Percentiles rank a stretch among this genome's conserved stretches.
phyloP scores from a whole-genome alignment of 2,797 vertebrate species.

The Morus bassanus region DNA sequence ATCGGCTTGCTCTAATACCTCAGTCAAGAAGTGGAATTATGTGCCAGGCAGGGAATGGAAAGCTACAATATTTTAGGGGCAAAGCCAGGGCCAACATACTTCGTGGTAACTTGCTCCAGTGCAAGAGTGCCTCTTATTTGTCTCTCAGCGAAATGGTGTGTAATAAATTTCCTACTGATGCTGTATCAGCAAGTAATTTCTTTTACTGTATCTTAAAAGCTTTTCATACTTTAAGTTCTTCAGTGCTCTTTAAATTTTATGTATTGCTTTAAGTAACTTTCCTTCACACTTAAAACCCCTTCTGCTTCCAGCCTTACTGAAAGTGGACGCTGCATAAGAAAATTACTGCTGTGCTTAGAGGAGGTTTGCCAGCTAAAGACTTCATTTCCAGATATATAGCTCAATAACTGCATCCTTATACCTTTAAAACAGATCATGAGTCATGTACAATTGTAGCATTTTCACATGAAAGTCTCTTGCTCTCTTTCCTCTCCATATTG shows the following conservation, averaged over 20 bases:
- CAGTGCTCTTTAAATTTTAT: slow-evolving; percentile 34
- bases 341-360: slow-evolving; percentile 15
- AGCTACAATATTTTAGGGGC: neutral
- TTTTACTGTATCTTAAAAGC: slow-evolving; percentile 49
- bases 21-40: slow-evolving; percentile 15
- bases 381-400: neutral
- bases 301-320: neutral
- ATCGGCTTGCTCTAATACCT: neutral
- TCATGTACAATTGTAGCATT: neutral
- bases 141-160: neutral
- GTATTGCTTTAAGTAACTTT: slow-evolving; percentile 27
- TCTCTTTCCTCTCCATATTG: neutral
- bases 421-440: slow-evolving; percentile 5
- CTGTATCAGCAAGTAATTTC: slow-evolving; percentile 38
- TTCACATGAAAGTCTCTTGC: neutral
- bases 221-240: slow-evolving; percentile 27
- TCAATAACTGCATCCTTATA: neutral
- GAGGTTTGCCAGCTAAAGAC: neutral
- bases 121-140: neutral
- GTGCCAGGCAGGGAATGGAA: neutral
- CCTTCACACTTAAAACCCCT: neutral
- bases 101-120: neutral
- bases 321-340: neutral
- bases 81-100: neutral
- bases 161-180: slow-evolving; percentile 9